Percentiles rank a stretch among this genome's conserved stretches.
Conservation (phyloP, 2,888 invertebrate species). For the Nomada fabriciana region DNA sequence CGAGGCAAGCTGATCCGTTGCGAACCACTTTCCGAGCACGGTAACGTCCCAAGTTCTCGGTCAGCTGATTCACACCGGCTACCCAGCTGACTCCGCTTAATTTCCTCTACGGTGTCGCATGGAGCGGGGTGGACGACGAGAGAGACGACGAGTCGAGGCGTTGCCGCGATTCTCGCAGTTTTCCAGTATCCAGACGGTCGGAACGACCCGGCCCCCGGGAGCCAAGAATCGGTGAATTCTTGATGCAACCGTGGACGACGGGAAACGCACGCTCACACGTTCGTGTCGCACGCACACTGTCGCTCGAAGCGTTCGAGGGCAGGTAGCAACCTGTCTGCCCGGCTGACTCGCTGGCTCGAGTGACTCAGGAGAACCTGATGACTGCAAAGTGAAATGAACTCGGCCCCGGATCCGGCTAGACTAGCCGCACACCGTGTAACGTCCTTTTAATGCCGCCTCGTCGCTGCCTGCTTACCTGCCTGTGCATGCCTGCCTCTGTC, state of each 20-base stretch:
- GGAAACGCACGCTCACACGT: conserved; percentile 15
- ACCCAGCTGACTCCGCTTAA: conserved; percentile 67
- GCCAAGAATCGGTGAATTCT: conserved; percentile 27
- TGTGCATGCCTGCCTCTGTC: not conserved
- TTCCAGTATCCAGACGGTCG: conserved; percentile 51
- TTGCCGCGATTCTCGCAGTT: conserved; percentile 44
- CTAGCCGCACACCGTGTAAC: conserved; percentile 67
- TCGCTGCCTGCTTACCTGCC: conserved; percentile 27
- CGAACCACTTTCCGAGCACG: conserved; percentile 36
- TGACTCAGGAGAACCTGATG: conserved; percentile 78
- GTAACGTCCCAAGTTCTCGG: conserved; percentile 57
- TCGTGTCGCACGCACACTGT: conserved; percentile 4
- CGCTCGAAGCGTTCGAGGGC: conserved; percentile 56
- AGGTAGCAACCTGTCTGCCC: conserved; percentile 78
- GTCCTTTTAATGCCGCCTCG: conserved; percentile 68
- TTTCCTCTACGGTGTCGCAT: conserved; percentile 39
- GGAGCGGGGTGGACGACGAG: not conserved
- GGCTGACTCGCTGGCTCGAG: conserved; percentile 70
- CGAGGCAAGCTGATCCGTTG: not conserved
- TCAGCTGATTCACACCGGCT: conserved; percentile 70
- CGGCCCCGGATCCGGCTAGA: conserved; percentile 73
- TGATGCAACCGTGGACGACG: conserved; percentile 3
- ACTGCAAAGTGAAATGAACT: conserved; percentile 78
- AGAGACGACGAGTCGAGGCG: not conserved
- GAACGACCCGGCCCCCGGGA: conserved; percentile 33